phyloP scores from a whole-genome alignment of 2,797 vertebrate species.

The Channa striata region DNA sequence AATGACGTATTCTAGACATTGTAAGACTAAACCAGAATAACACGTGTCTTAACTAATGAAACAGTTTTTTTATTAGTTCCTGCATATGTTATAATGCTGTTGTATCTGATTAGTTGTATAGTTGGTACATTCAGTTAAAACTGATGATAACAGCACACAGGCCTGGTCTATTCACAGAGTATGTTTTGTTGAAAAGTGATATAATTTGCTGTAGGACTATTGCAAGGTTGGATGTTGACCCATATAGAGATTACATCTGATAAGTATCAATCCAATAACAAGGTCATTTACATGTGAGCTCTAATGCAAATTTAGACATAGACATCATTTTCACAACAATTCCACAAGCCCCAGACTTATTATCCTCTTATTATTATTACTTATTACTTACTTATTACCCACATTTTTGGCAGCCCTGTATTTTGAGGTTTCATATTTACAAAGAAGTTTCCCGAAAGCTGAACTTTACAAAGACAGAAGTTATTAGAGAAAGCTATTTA shows the following conservation, averaged over 20 bases:
- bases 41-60: neutral
- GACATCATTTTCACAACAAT: constrained; percentile 41
- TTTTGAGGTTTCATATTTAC: neutral
- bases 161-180: constrained; percentile 8
- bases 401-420: constrained; percentile 4
- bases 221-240: constrained; percentile 75
- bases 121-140: neutral
- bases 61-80: neutral
- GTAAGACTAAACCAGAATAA: neutral
- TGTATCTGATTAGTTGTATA: neutral
- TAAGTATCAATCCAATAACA: constrained; percentile 47
- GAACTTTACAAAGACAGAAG: too few relatives aligned
- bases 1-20: neutral
- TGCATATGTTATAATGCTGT: neutral
- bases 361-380: too few relatives aligned
- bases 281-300: constrained; percentile 35
- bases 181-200: constrained; percentile 41
- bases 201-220: constrained; percentile 64
- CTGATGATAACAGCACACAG: neutral
- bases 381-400: too few relatives aligned
- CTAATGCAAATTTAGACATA: constrained; percentile 45
- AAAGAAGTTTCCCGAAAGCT: too few relatives aligned
- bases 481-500: too few relatives aligned
- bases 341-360: constrained; percentile 25
- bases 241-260: constrained; percentile 71